A percentile compares a stretch with the other conserved stretches of the same genome.
Evolutionary conservation across 2,797 vertebrate species (phyloP).

Genomic region (Rhinogobio ventralis): DNA sequence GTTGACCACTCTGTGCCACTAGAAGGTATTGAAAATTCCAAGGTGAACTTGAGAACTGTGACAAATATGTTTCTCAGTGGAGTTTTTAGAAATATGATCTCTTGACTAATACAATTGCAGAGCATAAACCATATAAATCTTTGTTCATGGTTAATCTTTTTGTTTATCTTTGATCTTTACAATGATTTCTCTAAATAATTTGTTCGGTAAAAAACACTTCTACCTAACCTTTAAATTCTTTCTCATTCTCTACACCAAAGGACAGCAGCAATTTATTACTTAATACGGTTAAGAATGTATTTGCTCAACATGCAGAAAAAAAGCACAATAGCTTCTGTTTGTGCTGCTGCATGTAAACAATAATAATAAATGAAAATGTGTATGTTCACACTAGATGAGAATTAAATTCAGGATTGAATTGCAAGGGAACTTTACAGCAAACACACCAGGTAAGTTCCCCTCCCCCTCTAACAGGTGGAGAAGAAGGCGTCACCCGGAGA

Average conservation of each 20-base stretch:
- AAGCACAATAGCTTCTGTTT: background rate
- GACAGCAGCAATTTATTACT: background rate
- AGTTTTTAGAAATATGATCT: background rate
- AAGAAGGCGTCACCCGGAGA: constrained; percentile 34
- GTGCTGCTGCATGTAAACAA: background rate
- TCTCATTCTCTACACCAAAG: background rate
- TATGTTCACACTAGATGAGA: background rate
- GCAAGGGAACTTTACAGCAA: background rate
- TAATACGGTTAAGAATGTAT: background rate
- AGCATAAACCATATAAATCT: background rate
- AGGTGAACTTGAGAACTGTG: background rate
- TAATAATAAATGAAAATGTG: background rate
- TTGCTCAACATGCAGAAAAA: background rate
- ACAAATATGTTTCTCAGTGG: background rate
- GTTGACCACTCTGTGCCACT: background rate
- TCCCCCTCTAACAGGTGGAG: constrained; percentile 32
- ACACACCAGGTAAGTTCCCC: background rate
- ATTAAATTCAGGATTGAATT: background rate
- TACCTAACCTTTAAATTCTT: constrained; percentile 7
- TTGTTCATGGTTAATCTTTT: background rate
- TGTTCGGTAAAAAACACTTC: background rate
- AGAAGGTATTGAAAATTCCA: background rate
- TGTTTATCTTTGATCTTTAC: background rate
- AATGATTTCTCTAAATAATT: background rate
- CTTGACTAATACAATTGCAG: background rate